Percentiles rank a stretch among this genome's conserved stretches.
These are phyloP conservation scores for Micrasema minimum DNA, from an alignment of 1,140 invertebrate genomes.

Conservation along the genomic window DNA sequence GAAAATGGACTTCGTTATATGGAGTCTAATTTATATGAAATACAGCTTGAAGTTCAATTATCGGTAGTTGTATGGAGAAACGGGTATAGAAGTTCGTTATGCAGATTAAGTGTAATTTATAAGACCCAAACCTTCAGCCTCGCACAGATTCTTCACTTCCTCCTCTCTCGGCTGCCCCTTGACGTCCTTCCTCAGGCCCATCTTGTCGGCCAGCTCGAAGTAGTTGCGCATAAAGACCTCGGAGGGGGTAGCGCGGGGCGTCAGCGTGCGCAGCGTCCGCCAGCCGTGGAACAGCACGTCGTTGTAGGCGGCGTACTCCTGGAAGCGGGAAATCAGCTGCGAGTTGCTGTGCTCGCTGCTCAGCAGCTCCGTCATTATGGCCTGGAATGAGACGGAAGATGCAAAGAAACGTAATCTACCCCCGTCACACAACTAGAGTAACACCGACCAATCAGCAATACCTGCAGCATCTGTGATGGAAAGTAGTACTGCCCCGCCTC, in stretches of 20 bases:
- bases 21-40: too few species aligned
- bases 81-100: too few species aligned
- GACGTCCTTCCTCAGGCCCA: conserved; percentile 67
- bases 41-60: too few species aligned
- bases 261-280: conserved; percentile 68
- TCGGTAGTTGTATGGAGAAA: too few species aligned
- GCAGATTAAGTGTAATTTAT: too few species aligned
- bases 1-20: too few species aligned
- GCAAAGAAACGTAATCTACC: too few species aligned
- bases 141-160: conserved; percentile 63
- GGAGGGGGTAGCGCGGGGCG: conserved; percentile 66
- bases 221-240: conserved; percentile 77
- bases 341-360: conserved; percentile 66
- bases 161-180: conserved; percentile 57
- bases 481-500: conserved; percentile 63
- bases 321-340: conserved; percentile 69
- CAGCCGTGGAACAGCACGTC: conserved; percentile 73
- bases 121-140: conserved; percentile 60
- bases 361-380: conserved; percentile 69
- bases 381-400: conserved; percentile 42
- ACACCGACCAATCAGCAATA: conserved; percentile 51
- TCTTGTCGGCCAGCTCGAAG: conserved; percentile 73
- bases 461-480: conserved; percentile 70
- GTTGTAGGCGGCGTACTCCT: conserved; percentile 72
- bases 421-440: too few species aligned